Evolutionary conservation across 2,888 invertebrate genomes (phyloP).

Genomic region (Physocephala rufipes): DNA sequence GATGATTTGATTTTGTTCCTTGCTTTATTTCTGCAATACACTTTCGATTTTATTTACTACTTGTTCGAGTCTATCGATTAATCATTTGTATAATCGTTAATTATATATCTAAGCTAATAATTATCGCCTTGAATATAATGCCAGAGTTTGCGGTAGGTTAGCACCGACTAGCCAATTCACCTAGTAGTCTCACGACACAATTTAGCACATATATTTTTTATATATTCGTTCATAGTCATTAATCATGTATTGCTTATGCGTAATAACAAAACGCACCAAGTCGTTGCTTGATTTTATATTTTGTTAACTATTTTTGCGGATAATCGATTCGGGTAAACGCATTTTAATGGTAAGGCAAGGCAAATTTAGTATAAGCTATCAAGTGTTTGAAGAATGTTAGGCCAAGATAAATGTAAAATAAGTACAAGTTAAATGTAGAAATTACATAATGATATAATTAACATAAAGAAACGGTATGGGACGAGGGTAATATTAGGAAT

Average conservation of each 20-base stretch:
- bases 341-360: too few species aligned
- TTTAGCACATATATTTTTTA: too few species aligned
- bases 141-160: slow-evolving; percentile 1
- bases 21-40: neutral
- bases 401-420: too few species aligned
- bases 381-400: too few species aligned
- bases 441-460: too few species aligned
- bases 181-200: too few species aligned
- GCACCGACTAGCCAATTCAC: too few species aligned
- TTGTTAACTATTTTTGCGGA: neutral
- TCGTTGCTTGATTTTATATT: neutral
- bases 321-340: too few species aligned
- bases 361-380: too few species aligned
- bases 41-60: neutral
- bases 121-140: neutral
- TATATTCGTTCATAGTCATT: neutral
- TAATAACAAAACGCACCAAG: neutral
- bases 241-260: neutral
- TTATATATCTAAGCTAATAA: slow-evolving; percentile 1
- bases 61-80: neutral
- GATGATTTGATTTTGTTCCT: neutral
- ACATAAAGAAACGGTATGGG: too few species aligned
- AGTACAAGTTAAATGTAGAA: too few species aligned
- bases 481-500: too few species aligned
- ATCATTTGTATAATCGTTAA: slow-evolving; percentile 16